Evolutionary conservation across 2,888 invertebrate genomes (phyloP), one percentile per base, ranked within the genome.

Genomic region (Cheilosia vulpina): DNA sequence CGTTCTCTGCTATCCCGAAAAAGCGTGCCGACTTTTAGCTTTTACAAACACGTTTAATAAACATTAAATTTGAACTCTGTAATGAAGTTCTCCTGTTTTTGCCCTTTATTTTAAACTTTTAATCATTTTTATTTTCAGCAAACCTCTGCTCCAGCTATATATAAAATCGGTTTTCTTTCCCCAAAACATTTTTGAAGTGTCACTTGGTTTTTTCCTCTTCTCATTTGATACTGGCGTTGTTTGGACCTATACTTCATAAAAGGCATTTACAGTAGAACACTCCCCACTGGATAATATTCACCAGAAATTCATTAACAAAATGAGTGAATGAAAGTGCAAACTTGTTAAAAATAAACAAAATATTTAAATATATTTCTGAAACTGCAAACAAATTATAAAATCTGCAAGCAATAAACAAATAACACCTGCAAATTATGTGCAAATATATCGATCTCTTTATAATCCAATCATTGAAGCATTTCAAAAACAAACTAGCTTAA

Each of bases 271-370:
- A 60, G 66, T 41, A 79, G 53, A 79, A 57, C 57, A 63, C 24
- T 38, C 38, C 15, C 21, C 52, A 7, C 13, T 24, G n/a, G 7
- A 53, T 3, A 57, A 17, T 17, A 31, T 7, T 52, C n/a, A 43
- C 4, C n/a, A 21, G 2, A 31, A 66, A 60, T 45, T 52, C n/a
- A 13, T 24, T 27, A 21, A 47, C 34, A 17, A 55, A 62, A 65
- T 75, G 72, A 72, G 41, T 72, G 50, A 58, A 81, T 81, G 81
- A 85, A 85, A 85, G 85, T 85, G 85, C 85, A 85, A 81, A 81
- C 62, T 81, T 85, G 76, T 76, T 72, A 77, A 77, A 53, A 69
- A 38, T 13, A 38, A 69, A 47, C 5, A 66, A 31, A 15, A 53
- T 45, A 9, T 7, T 38, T 34, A 43, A 31, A 19, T n/a, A 19